Conservation (phyloP, 2,113 vertebrate species). For the Phoxinus phoxinus region DNA sequence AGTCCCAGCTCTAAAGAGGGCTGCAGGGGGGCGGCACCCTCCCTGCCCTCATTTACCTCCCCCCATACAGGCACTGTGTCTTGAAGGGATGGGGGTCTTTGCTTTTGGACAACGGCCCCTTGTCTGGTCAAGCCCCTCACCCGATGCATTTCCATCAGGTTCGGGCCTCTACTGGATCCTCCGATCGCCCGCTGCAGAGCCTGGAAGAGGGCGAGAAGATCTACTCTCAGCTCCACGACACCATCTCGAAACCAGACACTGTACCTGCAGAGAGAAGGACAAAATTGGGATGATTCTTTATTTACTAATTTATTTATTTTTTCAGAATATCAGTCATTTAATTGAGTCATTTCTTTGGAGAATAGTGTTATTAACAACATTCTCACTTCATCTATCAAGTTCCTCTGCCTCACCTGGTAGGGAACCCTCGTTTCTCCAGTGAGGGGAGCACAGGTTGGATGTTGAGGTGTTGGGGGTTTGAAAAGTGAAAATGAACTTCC, state of each 20-base stretch:
- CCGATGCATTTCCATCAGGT: conserved; percentile 62
- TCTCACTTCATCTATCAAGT: not conserved
- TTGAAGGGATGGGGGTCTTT: conserved; percentile 53
- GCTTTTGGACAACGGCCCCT: conserved; percentile 25
- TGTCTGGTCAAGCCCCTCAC: conserved; percentile 51
- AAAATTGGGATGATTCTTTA: not conserved
- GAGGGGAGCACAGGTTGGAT: conserved; percentile 71
- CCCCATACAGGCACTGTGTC: conserved; percentile 59
- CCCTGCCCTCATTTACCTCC: conserved; percentile 43
- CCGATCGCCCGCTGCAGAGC: conserved; percentile 64
- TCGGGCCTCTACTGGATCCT: conserved; percentile 41
- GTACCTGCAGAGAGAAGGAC: conserved; percentile 67
- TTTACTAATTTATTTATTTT: too few relatives aligned
- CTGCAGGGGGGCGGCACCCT: not conserved
- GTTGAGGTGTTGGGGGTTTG: conserved; percentile 70
- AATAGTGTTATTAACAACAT: not conserved
- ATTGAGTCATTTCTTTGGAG: not conserved
- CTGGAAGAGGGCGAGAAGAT: conserved; percentile 75
- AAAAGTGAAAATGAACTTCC: conserved; percentile 78
- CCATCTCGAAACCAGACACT: conserved; percentile 56
- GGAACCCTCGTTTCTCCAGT: conserved; percentile 67
- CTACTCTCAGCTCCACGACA: conserved; percentile 70
- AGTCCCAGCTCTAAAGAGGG: conserved; percentile 68
- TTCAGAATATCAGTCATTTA: not conserved
- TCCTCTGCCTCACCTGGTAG: conserved; percentile 69